Conservation (phyloP, 2,888 invertebrate species). For the Kuschelorhynchus macadamiae region DNA sequence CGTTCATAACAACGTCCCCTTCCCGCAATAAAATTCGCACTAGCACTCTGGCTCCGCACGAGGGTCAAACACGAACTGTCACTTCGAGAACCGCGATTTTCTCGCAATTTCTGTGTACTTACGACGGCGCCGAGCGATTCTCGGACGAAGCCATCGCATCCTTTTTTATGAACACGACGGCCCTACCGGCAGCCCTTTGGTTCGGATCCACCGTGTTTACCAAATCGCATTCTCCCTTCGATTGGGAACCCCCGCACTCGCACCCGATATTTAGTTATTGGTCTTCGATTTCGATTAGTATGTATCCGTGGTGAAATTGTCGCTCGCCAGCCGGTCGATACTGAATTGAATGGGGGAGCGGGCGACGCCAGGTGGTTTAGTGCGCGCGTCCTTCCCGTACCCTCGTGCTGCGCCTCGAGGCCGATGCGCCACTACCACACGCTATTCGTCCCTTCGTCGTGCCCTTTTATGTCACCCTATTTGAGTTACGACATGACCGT, state of each 20-base stretch:
- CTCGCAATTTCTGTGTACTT: constrained; percentile 59
- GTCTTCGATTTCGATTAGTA: constrained; percentile 64
- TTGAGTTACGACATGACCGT: constrained; percentile 26
- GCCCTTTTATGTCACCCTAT: constrained; percentile 33
- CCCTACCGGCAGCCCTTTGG: constrained; percentile 56
- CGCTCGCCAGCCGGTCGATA: constrained; percentile 69
- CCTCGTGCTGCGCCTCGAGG: constrained; percentile 61
- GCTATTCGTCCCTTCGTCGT: constrained; percentile 35
- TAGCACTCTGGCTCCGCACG: constrained; percentile 21
- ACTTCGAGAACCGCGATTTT: constrained; percentile 51
- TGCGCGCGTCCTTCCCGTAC: constrained; percentile 63
- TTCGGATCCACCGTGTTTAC: constrained; percentile 50
- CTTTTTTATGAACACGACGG: constrained; percentile 37
- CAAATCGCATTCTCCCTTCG: constrained; percentile 61
- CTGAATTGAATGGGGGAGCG: constrained; percentile 68
- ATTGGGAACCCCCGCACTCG: constrained; percentile 58
- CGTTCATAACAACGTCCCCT: constrained; percentile 52
- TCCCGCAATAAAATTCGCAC: constrained; percentile 25
- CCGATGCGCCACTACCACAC: constrained; percentile 44
- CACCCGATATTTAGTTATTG: constrained; percentile 60
- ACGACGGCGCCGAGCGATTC: constrained; percentile 61
- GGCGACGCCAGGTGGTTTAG: constrained; percentile 69
- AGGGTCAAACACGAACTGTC: constrained; percentile 40
- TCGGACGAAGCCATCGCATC: constrained; percentile 38
- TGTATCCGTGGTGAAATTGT: constrained; percentile 63